Conservation (phyloP, 30 jellyfish, hydroid and myxozoan species). For the Cassiopea xamachana region DNA sequence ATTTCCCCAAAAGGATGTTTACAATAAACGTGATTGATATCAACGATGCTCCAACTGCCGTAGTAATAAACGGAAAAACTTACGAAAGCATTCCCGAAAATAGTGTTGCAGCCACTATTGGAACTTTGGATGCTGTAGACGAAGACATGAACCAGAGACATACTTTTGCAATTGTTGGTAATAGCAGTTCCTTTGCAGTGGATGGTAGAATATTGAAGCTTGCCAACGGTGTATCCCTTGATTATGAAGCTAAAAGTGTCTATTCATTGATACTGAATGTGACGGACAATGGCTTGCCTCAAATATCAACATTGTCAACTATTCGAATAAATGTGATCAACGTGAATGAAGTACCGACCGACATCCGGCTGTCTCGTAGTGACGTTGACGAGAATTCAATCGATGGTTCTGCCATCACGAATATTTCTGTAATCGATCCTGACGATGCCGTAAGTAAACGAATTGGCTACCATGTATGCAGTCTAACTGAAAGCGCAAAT, state of each 20-base stretch:
- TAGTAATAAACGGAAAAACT: constrained; percentile 43
- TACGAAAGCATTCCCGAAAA: constrained; percentile 50
- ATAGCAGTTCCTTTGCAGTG: constrained; percentile 23
- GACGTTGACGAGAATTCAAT: constrained; percentile 73
- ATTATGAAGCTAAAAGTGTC: constrained; percentile 68
- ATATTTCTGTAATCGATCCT: constrained; percentile 72
- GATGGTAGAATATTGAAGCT: constrained; percentile 31
- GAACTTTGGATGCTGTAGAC: constrained; percentile 63
- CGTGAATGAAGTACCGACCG: constrained; percentile 86
- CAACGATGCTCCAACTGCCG: constrained; percentile 80
- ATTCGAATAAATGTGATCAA: constrained; percentile 60
- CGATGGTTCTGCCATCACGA: constrained; percentile 68
- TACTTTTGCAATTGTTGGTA: constrained; percentile 38
- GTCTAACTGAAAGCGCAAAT: constrained; percentile 40
- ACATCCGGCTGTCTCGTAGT: constrained; percentile 57
- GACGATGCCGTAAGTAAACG: constrained; percentile 49
- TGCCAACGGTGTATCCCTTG: constrained; percentile 40
- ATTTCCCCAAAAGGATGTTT: background rate
- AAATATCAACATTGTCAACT: constrained; percentile 6
- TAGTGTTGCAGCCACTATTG: constrained; percentile 62
- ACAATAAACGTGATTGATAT: constrained; percentile 47
- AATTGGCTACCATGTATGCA: constrained; percentile 30
- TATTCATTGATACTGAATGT: constrained; percentile 27
- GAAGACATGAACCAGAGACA: constrained; percentile 80
- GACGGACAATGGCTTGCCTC: constrained; percentile 74